phyloP scores from a whole-genome alignment of 2,888 invertebrate genomes.

The Andrena chrysosceles region DNA sequence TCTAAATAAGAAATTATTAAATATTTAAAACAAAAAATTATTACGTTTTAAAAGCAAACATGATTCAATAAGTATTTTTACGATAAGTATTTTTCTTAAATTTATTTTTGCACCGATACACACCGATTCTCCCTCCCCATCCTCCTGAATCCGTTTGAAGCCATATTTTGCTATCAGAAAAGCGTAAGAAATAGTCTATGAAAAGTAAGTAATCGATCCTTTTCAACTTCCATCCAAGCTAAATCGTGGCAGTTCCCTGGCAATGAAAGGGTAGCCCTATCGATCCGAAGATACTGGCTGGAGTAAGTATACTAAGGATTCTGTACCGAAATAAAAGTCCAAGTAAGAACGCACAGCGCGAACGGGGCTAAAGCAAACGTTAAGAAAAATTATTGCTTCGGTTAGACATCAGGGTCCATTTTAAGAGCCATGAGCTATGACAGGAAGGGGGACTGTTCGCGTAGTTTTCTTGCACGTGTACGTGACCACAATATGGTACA shows the following conservation, averaged over 20 bases:
- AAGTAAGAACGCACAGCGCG: neutral
- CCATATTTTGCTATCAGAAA: too few species aligned
- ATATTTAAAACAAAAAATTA: too few species aligned
- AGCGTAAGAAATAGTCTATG: neutral
- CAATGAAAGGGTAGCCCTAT: neutral
- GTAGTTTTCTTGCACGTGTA: conserved; percentile 37
- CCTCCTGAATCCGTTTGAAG: too few species aligned
- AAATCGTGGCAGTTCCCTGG: neutral
- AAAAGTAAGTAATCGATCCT: neutral
- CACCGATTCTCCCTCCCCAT: too few species aligned
- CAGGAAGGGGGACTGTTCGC: conserved; percentile 30
- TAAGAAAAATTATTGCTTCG: conserved; percentile 60
- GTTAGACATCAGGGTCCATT: conserved; percentile 43
- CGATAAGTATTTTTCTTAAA: too few species aligned
- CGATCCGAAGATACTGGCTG: conserved; percentile 17
- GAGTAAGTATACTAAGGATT: conserved; percentile 18
- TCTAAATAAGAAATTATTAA: too few species aligned
- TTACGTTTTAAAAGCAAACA: too few species aligned
- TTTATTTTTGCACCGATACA: too few species aligned
- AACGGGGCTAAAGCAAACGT: conserved; percentile 44
- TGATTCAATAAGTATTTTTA: too few species aligned
- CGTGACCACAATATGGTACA: conserved; percentile 55
- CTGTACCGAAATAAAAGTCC: conserved; percentile 10
- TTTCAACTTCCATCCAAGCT: neutral
- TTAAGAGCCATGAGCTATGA: conserved; percentile 30